Evolutionary conservation across 2,888 invertebrate species (phyloP), one percentile per base, ranked within the genome.

Genomic region (Troglohyphantes excavatus): DNA sequence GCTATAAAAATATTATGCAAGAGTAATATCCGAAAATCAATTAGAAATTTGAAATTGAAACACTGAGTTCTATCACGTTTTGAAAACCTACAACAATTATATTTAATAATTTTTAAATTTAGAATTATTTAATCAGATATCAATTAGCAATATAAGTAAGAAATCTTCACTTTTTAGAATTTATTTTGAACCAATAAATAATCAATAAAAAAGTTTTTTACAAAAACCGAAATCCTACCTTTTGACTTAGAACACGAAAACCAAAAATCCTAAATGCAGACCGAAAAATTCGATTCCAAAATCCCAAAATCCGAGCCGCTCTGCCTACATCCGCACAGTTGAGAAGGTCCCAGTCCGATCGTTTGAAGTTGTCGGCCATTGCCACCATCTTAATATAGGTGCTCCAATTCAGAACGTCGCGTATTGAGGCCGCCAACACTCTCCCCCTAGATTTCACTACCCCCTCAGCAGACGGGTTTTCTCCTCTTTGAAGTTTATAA

Each of bases 331-430:
- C 33, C 39, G 26, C 43, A 19, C 53, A 6, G 39, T n/a, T 7
- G 39, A 61, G 21, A 19, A n/a, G 21, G 13, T 23, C 23, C 43
- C 68, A 61, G 70, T 70, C 68, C 70, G 84, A 46, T 67, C 17
- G 39, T 39, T 13, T 39, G 39, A 39, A 39, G 27, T 17, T 29
- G 61, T 70, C 85, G 85, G 85, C 85, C 85, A 85, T 85, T 85
- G 85, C 85, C 85, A 85, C 76, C 43, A 39, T 33, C 78, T 61
- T 85, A 85, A 85, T 85, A 85, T 85, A 85, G 85, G 76, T 85
- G 85, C 63, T 85, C 85, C 85, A 85, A 78, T 85, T 84, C 43
- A 21, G 68, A 27, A 59, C 7, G 46, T 61, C 61, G 76, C 68
- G 43, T 85, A 39, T 39, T 39, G 39, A 78, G 85, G 78, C 33